phyloP scores from a whole-genome alignment of 2,113 vertebrate genomes.

The Ctenodactylus gundi region DNA sequence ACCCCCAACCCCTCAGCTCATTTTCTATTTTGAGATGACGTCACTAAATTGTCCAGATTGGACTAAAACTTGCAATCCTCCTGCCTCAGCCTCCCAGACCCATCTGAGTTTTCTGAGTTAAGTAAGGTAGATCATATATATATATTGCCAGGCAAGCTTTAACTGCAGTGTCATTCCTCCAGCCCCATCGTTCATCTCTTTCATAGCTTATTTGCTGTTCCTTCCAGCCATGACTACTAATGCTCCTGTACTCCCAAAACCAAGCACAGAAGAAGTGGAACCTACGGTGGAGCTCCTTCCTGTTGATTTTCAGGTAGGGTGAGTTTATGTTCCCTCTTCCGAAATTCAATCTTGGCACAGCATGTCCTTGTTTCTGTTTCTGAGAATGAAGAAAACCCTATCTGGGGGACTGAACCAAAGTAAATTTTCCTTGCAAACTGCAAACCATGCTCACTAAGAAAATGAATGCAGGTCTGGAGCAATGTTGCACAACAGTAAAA shows the following conservation, averaged over 20 bases:
- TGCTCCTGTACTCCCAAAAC: background rate
- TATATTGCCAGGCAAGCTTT: no score
- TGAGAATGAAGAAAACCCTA: background rate
- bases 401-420: background rate
- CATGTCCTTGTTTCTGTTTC: background rate
- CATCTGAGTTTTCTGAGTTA: no score
- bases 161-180: no score
- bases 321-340: background rate
- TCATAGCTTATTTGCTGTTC: background rate
- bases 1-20: no score
- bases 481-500: no score
- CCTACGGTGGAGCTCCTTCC: constrained; percentile 3
- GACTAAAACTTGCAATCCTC: no score
- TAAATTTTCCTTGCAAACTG: background rate
- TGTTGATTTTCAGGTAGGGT: constrained; percentile 40
- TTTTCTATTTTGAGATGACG: no score
- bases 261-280: constrained; percentile 17
- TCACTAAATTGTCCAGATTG: no score
- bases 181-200: background rate
- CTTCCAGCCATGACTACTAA: background rate
- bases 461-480: background rate
- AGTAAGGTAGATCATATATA: no score
- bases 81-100: no score
- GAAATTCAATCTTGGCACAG: background rate
- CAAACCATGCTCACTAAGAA: background rate